Evolutionary conservation across 2,113 vertebrate species (phyloP).

Genomic region (Oenanthe oenanthe): DNA sequence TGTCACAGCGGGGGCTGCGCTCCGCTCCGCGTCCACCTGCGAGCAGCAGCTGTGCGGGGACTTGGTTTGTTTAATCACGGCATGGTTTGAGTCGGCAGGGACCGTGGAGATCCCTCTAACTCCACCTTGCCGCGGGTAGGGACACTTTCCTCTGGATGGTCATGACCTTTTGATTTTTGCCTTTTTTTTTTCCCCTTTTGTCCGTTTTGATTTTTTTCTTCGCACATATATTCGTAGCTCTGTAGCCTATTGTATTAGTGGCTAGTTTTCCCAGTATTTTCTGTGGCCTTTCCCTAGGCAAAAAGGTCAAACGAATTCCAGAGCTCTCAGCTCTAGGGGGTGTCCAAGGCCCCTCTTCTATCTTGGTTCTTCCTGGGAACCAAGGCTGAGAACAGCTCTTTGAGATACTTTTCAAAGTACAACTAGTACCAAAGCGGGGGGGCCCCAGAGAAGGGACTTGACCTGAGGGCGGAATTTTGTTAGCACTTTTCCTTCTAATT

Average conservation of each 20-base stretch:
- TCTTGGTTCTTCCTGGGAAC: background rate
- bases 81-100: background rate
- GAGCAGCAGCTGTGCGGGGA: fast-evolving
- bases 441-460: background rate
- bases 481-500: fast-evolving
- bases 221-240: background rate
- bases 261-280: background rate
- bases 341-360: background rate
- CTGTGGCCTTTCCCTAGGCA: background rate
- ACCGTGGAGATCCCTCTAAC: background rate
- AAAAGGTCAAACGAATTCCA: background rate
- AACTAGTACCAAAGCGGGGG: background rate
- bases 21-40: no score
- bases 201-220: background rate
- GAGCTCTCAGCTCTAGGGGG: background rate
- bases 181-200: no score
- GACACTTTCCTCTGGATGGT: background rate
- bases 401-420: background rate
- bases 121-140: no score
- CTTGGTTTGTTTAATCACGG: background rate
- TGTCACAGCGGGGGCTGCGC: background rate
- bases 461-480: background rate
- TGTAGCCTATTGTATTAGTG: background rate
- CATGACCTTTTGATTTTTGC: background rate
- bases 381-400: background rate